Evolutionary conservation across 2,797 vertebrate species (phyloP).

Genomic region (Premnoplex brunnescens): DNA sequence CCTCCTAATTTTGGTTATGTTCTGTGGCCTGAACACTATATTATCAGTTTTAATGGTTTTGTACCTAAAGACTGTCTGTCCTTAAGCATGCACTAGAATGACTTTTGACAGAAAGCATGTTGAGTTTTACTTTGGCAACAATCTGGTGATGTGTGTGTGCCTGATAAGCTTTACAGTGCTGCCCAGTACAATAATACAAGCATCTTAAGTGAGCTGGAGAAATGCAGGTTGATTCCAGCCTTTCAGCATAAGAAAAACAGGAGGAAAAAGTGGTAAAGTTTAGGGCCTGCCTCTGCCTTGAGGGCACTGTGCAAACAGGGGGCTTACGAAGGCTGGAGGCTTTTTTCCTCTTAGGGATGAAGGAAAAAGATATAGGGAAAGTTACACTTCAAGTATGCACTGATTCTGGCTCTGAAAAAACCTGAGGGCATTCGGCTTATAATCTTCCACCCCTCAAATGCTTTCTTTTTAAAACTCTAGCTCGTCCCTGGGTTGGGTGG

Average conservation of each 20-base stretch:
- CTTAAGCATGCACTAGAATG: neutral
- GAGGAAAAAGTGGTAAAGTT: neutral
- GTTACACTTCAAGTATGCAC: neutral
- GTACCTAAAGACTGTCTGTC: neutral
- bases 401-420: neutral
- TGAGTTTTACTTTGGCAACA: neutral
- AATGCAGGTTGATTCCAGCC: neutral
- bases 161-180: neutral
- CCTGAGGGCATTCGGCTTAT: neutral
- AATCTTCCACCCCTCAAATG: neutral
- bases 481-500: neutral
- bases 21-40: neutral
- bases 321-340: neutral
- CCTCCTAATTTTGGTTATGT: neutral
- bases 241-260: neutral
- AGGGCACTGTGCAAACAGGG: fast-evolving
- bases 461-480: neutral
- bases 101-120: neutral
- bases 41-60: neutral
- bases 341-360: neutral
- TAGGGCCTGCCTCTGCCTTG: neutral
- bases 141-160: neutral
- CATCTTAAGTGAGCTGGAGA: neutral
- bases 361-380: neutral
- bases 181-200: neutral